These are phyloP conservation scores for Tetranychus truncatus DNA, from an alignment of 2,888 invertebrate genomes.

Conservation along the genomic window DNA sequence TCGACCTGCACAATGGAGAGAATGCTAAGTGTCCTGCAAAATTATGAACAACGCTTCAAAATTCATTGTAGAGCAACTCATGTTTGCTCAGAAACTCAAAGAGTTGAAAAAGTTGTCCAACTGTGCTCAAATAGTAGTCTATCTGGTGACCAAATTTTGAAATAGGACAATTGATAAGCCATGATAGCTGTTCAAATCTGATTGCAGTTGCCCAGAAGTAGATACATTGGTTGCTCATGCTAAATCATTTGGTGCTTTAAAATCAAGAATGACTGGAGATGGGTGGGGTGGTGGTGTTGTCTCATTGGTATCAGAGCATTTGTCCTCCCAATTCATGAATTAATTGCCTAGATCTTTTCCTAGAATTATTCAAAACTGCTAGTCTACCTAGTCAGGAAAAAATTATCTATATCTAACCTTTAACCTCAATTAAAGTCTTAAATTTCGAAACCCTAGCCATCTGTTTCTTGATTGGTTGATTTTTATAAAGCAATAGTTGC, in stretches of 20 bases:
- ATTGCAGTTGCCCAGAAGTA: slow-evolving; percentile 75
- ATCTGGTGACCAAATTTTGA: slow-evolving; percentile 25
- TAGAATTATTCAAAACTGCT: neutral
- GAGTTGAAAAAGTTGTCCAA: slow-evolving; percentile 43
- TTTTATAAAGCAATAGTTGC: too few species aligned
- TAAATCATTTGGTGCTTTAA: slow-evolving; percentile 50
- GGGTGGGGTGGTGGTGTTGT: slow-evolving; percentile 97
- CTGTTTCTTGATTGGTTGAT: too few species aligned
- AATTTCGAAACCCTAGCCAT: too few species aligned
- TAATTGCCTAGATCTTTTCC: neutral
- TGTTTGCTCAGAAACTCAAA: slow-evolving; percentile 51
- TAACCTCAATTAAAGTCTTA: neutral
- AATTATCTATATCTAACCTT: neutral
- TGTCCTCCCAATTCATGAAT: neutral
- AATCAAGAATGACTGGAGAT: slow-evolving; percentile 85
- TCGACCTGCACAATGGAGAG: neutral
- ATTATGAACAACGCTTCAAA: slow-evolving; percentile 37
- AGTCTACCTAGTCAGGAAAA: neutral
- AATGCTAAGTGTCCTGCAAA: neutral
- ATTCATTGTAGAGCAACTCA: slow-evolving; percentile 57
- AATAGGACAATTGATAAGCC: slow-evolving; percentile 72
- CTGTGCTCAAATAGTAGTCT: slow-evolving; percentile 29
- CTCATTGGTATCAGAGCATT: slow-evolving; percentile 50
- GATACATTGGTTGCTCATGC: slow-evolving; percentile 54
- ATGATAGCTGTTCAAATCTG: slow-evolving; percentile 57